These are phyloP conservation scores for Epinephelus awoara DNA, from an alignment of 2,797 vertebrate species.

Conservation along the genomic window DNA sequence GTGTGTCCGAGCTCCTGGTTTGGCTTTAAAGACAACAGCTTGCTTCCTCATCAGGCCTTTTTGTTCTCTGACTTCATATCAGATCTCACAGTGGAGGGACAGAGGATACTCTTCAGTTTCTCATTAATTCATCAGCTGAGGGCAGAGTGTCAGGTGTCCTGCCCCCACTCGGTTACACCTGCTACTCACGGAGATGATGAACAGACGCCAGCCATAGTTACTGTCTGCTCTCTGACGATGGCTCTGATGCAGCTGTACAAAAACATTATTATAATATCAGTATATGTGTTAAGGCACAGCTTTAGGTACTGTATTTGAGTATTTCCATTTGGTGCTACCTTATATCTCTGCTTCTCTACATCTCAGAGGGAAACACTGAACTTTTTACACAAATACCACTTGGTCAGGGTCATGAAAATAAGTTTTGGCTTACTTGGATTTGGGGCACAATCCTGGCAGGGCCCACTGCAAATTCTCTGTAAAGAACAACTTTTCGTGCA, in stretches of 20 bases:
- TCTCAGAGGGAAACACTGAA: no score
- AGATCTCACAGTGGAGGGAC: conserved; percentile 71
- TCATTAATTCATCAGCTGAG: conserved; percentile 81
- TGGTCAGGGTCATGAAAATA: no score
- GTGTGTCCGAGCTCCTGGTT: not conserved
- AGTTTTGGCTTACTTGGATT: no score
- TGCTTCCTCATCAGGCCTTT: conserved; percentile 41
- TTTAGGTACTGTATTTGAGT: no score
- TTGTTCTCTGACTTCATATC: conserved; percentile 65
- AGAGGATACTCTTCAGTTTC: conserved; percentile 73
- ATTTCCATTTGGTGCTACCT: no score
- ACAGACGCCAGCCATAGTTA: conserved; percentile 1
- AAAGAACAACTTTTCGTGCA: no score
- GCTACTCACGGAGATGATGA: conserved; percentile 66
- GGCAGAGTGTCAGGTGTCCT: conserved; percentile 74
- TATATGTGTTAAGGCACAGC: no score
- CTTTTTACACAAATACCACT: no score
- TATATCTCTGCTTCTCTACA: no score
- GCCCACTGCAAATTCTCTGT: no score
- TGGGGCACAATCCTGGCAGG: no score
- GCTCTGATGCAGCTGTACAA: not conserved
- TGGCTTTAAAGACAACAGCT: conserved; percentile 19
- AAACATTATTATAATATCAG: no score
- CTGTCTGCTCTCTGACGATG: not conserved
- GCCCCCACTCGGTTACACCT: conserved; percentile 59